Evolutionary conservation across 1,140 invertebrate species (phyloP).

Genomic region (Diorhabda sublineata): DNA sequence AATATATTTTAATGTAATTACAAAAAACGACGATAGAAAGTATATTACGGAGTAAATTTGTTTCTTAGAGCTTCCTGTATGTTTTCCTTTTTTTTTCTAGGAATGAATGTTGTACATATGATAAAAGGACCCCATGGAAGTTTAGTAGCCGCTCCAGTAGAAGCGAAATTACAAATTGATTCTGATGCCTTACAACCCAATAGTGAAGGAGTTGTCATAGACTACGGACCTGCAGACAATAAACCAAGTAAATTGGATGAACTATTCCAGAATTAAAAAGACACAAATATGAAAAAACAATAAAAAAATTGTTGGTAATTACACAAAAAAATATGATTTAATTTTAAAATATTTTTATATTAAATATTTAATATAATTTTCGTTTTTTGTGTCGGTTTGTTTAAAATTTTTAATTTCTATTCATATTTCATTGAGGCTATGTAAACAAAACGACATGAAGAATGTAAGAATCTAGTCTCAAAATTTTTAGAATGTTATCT

Average conservation of each 20-base stretch:
- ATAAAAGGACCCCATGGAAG: slow-evolving; percentile 45
- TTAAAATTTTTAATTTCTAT: neutral
- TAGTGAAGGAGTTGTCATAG: slow-evolving; percentile 42
- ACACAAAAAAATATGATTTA: neutral
- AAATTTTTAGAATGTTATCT: neutral
- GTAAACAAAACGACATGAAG: neutral
- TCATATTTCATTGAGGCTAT: neutral
- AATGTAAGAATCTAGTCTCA: slow-evolving; percentile 2
- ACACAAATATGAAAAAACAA: neutral
- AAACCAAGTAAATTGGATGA: slow-evolving; percentile 15
- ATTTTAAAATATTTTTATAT: neutral
- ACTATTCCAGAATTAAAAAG: slow-evolving; percentile 10
- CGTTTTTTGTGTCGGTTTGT: neutral
- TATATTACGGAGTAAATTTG: too few relatives aligned
- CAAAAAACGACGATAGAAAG: too few relatives aligned
- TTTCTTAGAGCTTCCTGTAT: too few relatives aligned
- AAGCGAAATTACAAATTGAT: slow-evolving; percentile 43
- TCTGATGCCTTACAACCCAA: slow-evolving; percentile 43
- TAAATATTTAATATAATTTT: neutral
- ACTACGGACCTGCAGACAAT: slow-evolving; percentile 39
- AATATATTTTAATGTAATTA: too few relatives aligned
- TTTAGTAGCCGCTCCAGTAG: slow-evolving; percentile 40
- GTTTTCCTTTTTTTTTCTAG: slow-evolving; percentile 10
- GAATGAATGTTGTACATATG: slow-evolving; percentile 38
- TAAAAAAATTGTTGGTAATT: neutral